These are phyloP conservation scores for Sitta carolinensis DNA, from an alignment of 2,797 vertebrate species.

Conservation along the genomic window DNA sequence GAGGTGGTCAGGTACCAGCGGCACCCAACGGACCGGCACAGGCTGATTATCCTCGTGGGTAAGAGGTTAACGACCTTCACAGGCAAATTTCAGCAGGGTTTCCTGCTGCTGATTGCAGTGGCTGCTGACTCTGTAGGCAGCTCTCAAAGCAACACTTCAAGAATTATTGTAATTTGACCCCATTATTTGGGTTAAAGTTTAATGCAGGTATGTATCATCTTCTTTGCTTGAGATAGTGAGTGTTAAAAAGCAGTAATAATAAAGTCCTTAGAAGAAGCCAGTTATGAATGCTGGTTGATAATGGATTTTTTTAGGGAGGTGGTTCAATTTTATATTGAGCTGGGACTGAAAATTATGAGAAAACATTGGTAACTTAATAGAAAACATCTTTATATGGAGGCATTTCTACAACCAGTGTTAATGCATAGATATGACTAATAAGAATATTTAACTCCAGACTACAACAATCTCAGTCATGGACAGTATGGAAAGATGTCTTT, in stretches of 20 bases:
- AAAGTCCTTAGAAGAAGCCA: background rate
- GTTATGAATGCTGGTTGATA: background rate
- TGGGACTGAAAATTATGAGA: background rate
- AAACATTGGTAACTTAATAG: background rate
- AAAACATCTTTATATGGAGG: background rate
- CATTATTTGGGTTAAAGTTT: background rate
- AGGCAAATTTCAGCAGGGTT: background rate
- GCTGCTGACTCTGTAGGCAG: background rate
- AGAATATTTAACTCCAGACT: background rate
- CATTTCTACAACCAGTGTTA: background rate
- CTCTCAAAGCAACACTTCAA: background rate
- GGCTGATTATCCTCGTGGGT: conserved; percentile 90
- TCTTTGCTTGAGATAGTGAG: background rate
- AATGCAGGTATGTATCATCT: background rate
- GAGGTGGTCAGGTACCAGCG: conserved; percentile 92
- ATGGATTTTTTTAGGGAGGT: background rate
- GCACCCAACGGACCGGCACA: conserved; percentile 77
- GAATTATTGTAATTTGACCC: background rate
- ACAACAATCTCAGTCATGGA: background rate
- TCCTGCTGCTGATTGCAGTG: background rate
- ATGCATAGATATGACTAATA: background rate
- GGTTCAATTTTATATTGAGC: background rate
- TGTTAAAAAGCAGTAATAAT: background rate
- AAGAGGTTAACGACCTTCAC: conserved; percentile 1
- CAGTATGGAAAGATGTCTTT: background rate